Evolutionary conservation across 2,797 vertebrate species (phyloP), one percentile per base, ranked within the genome.

Genomic region (Steatocranus sp.): DNA sequence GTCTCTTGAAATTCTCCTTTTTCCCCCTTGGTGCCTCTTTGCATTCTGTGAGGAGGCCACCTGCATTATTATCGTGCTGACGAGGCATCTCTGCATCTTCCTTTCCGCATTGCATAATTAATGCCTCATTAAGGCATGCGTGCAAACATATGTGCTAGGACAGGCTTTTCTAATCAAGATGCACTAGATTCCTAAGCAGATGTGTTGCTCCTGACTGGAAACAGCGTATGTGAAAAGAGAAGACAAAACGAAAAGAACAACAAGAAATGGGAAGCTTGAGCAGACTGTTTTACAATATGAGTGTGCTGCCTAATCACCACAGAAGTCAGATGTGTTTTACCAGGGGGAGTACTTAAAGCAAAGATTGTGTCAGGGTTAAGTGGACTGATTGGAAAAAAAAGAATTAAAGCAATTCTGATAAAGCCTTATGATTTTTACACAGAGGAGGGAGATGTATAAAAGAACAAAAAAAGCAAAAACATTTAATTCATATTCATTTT

Each of bases 111-210:
- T 94, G 93, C 92, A 95, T 96, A 96, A 95, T 95, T 95, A 95
- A 95, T 94, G 90, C 66, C 91, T 96, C 92, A 95, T 96, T 96
- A 96, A 90, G 84, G 89, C 90, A 86, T 90, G 90, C 88, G 79
- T 81, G 84, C 85, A 93, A 94, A 94, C 92, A 93, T 87, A 93
- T 91, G 93, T 88, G 88, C 90, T 83, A 80, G 88, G 83, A 86
- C 49, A 86, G 90, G 84, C 77, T 83, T 86, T 32, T 92, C 89
- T 93, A 94, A 94, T 94, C 92, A 94, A 92, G 94, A 92, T 83
- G 87, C 87, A 92, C 91, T 90, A 88, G 86, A 91, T 92, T 93
- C 88, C 75, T 87, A 68, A 91, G 89, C 92, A 95, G 91, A 90
- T 94, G 91, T 84, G 86, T 74, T 32, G 51, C 89, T 85, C 94